Base-by-base conservation (phyloP, 2,797 vertebrate genomes). In the Poecilia picta region DNA sequence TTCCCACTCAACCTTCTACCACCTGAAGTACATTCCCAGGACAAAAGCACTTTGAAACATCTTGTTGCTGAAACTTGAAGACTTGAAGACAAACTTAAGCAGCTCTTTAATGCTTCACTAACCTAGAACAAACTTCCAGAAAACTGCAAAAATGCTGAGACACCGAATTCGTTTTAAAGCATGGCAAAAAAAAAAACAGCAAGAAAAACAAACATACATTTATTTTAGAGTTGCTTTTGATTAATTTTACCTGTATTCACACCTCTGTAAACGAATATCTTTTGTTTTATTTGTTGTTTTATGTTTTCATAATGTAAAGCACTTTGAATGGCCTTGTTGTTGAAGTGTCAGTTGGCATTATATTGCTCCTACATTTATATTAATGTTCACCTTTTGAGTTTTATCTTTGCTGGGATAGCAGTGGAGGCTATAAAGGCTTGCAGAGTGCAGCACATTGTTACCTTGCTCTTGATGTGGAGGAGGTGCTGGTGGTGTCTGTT, bases 401-500 rank as follows among this genome's bases (percentile, higher is more conserved):
- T 59, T n/a, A n/a, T 72, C 8, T 25, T 36, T 41, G 70, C 49
- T 59, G 45, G 43, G 46, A 72, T n/a, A 62, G 49, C 11, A 74
- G 31, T 36, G 36, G 73, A 70, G 77, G 57, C 75, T 83, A 55
- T 57, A 62, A 36, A 51, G 82, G 41, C 41, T 53, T 55, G 66
- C 57, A 66, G 76, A 16, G 25, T 77, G 46, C 39, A 64, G 33
- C n/a, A 36, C 45, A 49, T 76, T 62, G 45, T 57, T 83, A 90
- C 89, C 89, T 95, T 91, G 91, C 82, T 85, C 87, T 93, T 94
- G 81, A 80, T 39, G 62, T 88, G 89, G 62, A 85, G 90, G 59
- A 85, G 76, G 76, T 94, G 93, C 36, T 81, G 88, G 76, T 88
- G 75, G 6, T 88, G 91, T n/a, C 91, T 28, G 59, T 94, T 93